Conservation (phyloP, 1,140 invertebrate species). For the Procambarus clarkii region DNA sequence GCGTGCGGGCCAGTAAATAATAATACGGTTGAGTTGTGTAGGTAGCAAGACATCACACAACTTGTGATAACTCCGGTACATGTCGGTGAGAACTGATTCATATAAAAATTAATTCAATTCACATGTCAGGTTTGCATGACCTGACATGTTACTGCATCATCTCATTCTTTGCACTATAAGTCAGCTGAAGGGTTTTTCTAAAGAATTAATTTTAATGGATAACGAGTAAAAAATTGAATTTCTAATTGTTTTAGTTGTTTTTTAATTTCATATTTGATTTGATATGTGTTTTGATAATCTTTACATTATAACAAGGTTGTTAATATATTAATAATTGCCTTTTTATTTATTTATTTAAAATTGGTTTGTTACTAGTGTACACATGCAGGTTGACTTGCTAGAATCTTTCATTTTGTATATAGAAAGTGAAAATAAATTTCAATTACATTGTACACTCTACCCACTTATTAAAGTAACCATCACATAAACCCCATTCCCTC, state of each 20-base stretch:
- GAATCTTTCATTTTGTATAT: too few relatives aligned
- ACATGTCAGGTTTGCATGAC: neutral
- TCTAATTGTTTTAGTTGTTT: too few relatives aligned
- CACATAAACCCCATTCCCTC: too few relatives aligned
- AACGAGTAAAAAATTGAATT: conserved; percentile 20
- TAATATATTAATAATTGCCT: neutral
- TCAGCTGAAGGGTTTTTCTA: neutral
- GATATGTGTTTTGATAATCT: neutral
- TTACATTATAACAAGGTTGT: neutral
- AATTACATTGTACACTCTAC: too few relatives aligned
- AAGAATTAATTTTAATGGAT: conserved; percentile 14
- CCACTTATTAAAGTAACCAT: too few relatives aligned
- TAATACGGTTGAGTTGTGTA: neutral
- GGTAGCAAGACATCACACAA: neutral
- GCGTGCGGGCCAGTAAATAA: neutral
- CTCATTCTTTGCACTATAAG: conserved; percentile 4
- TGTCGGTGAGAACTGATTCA: neutral
- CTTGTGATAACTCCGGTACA: neutral
- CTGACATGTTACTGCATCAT: conserved; percentile 4
- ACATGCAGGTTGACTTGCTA: too few relatives aligned
- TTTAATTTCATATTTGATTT: neutral
- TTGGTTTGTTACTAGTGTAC: too few relatives aligned
- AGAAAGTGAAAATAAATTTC: too few relatives aligned
- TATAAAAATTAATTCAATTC: neutral
- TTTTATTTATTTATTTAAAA: too few relatives aligned